Conservation (phyloP, 2,888 invertebrate species). For the Acanthosepion pharaonis region DNA sequence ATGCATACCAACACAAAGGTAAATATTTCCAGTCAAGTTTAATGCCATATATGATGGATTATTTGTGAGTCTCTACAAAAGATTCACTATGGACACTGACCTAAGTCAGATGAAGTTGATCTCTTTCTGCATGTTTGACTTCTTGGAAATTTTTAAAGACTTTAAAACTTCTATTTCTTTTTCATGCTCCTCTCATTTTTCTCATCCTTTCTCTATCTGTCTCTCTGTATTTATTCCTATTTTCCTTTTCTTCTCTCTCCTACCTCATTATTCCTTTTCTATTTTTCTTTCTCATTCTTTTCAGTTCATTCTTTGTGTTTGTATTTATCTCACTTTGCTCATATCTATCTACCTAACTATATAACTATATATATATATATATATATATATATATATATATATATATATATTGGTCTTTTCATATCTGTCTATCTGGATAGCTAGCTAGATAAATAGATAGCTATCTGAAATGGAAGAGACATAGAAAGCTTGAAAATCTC, state of each 20-base stretch:
- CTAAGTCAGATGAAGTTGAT: not conserved
- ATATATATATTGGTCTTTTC: not conserved
- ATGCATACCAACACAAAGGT: not conserved
- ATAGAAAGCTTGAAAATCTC: too few species aligned
- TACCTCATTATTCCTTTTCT: not conserved
- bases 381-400: not conserved
- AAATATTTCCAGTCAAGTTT: not conserved
- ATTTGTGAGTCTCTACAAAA: not conserved
- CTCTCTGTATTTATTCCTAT: not conserved
- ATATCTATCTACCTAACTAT: too few species aligned
- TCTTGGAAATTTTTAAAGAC: not conserved
- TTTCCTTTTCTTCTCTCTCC: not conserved
- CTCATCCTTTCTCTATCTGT: not conserved
- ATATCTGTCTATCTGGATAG: not conserved
- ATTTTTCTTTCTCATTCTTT: not conserved
- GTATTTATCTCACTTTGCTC: not conserved
- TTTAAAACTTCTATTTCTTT: not conserved
- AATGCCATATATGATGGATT: not conserved
- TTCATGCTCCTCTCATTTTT: too few species aligned
- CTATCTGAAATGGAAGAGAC: too few species aligned
- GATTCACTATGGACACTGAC: not conserved
- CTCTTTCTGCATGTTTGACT: not conserved
- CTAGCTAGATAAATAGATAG: not conserved
- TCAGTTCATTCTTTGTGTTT: not conserved
- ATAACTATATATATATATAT: slow-evolving; percentile 6